Percentiles rank a stretch among this genome's conserved stretches.
phyloP scores from a whole-genome alignment of 2,888 invertebrate species.

The Odontomyia ornata region DNA sequence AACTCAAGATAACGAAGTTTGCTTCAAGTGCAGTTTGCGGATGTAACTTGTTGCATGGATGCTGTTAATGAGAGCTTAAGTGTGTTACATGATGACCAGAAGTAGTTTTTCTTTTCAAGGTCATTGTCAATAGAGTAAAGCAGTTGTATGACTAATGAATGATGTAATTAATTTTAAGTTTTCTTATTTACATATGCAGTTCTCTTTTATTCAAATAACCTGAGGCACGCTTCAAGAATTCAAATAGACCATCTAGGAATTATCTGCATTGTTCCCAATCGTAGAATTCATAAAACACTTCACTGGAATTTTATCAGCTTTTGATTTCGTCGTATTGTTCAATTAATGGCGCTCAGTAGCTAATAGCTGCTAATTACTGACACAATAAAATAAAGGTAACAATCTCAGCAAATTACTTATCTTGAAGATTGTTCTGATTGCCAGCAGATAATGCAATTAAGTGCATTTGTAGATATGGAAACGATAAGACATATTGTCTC shows the following conservation, averaged over 20 bases:
- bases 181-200: too few relatives aligned
- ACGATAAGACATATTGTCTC: too few relatives aligned
- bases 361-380: background rate
- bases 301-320: too few relatives aligned
- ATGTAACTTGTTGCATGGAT: conserved; percentile 33
- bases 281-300: too few relatives aligned
- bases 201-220: too few relatives aligned
- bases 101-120: conserved; percentile 11
- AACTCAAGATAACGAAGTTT: background rate
- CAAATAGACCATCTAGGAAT: too few relatives aligned
- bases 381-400: background rate
- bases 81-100: conserved; percentile 7
- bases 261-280: too few relatives aligned
- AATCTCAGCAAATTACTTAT: background rate
- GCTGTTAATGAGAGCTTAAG: conserved; percentile 12
- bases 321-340: background rate
- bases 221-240: too few relatives aligned
- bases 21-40: conserved; percentile 20
- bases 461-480: too few relatives aligned
- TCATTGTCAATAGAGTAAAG: conserved; percentile 20
- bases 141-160: background rate
- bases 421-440: background rate
- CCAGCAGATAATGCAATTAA: too few relatives aligned
- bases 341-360: background rate
- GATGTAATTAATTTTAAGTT: background rate